phyloP scores from a whole-genome alignment of 2,888 invertebrate species.

The Steinernema scapterisci region DNA sequence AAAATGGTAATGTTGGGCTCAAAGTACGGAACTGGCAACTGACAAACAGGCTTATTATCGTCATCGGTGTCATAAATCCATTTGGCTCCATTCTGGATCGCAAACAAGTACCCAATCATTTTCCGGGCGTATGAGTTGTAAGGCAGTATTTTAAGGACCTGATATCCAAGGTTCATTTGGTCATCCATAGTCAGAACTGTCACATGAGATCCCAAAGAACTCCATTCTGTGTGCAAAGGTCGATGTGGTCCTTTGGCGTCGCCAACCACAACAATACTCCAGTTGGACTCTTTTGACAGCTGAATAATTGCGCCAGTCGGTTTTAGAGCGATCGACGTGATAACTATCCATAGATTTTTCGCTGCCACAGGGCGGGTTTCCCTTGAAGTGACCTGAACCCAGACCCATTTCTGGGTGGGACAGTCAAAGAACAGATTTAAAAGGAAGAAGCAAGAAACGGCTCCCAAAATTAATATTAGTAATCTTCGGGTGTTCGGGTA shows the following conservation, averaged over 20 bases:
- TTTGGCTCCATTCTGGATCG: conserved; percentile 40
- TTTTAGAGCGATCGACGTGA: conserved; percentile 28
- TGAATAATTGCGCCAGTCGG: conserved; percentile 21
- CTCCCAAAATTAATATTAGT: too few relatives aligned
- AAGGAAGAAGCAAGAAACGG: too few relatives aligned
- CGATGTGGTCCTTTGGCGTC: conserved; percentile 40
- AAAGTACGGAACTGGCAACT: not conserved
- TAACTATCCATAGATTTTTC: conserved; percentile 37
- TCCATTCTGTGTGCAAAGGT: not conserved
- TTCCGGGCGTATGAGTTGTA: conserved; percentile 39
- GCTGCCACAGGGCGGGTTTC: too few relatives aligned
- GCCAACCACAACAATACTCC: conserved; percentile 40
- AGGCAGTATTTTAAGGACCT: conserved; percentile 36
- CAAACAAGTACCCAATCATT: conserved; percentile 42
- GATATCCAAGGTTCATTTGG: conserved; percentile 16
- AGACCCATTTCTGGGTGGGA: too few relatives aligned
- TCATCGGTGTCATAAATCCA: conserved; percentile 42
- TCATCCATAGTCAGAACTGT: not conserved
- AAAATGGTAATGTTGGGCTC: not conserved
- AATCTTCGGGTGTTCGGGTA: too few relatives aligned
- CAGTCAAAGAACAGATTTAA: too few relatives aligned
- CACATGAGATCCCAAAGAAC: not conserved
- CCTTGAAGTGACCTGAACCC: too few relatives aligned
- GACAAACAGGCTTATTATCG: conserved; percentile 2
- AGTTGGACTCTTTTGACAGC: conserved; percentile 20